phyloP scores from a whole-genome alignment of 2,113 vertebrate species.

The Anolis carolinensis region DNA sequence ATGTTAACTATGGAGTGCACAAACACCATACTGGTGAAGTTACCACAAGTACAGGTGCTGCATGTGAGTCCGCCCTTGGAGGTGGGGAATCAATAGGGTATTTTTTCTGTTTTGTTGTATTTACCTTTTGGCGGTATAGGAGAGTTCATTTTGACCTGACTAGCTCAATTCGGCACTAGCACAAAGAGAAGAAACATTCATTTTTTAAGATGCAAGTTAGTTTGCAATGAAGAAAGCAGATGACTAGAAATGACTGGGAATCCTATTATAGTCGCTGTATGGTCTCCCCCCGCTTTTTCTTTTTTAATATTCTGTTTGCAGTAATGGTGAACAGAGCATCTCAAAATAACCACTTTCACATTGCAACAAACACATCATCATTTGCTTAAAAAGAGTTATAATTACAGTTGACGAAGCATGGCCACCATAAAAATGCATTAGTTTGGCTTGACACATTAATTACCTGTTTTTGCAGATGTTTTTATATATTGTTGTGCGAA shows the following conservation, averaged over 20 bases:
- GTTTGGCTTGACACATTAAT: slow-evolving; percentile 94
- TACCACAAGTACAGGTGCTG: not conserved
- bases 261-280: slow-evolving; percentile 71
- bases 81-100: not conserved
- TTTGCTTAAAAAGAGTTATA: slow-evolving; percentile 94
- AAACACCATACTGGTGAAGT: not conserved
- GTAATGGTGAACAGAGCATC: slow-evolving; percentile 85
- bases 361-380: slow-evolving; percentile 91
- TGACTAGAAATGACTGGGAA: slow-evolving; percentile 60
- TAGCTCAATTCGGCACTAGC: slow-evolving; percentile 31
- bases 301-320: slow-evolving; percentile 77
- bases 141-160: slow-evolving; percentile 57
- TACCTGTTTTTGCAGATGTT: slow-evolving; percentile 97
- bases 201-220: slow-evolving; percentile 65
- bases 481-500: slow-evolving; percentile 93
- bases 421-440: slow-evolving; percentile 93
- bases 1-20: not conserved
- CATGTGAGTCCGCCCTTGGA: not conserved
- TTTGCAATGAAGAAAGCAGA: slow-evolving; percentile 64
- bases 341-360: slow-evolving; percentile 88
- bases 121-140: slow-evolving; percentile 54
- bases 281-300: slow-evolving; percentile 46
- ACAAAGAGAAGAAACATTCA: slow-evolving; percentile 32
- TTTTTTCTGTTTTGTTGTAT: not conserved
- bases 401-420: slow-evolving; percentile 91